Evolutionary conservation across 2,888 invertebrate species (phyloP).

Genomic region (Chrysotoxum bicinctum): DNA sequence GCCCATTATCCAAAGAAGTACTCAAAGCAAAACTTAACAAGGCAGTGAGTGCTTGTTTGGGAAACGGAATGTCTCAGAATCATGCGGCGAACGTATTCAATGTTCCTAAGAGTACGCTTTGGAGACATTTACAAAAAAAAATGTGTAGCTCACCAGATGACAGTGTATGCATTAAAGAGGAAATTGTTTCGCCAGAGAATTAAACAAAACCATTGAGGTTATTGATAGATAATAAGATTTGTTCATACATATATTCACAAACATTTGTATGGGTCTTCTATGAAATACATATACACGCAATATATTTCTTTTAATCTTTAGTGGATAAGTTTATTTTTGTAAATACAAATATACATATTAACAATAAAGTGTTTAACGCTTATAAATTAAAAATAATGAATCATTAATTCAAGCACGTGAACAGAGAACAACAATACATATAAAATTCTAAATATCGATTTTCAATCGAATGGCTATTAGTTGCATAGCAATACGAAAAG

Average conservation of each 20-base stretch:
- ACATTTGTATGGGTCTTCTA: not conserved
- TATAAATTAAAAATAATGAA: not conserved
- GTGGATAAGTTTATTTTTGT: not conserved
- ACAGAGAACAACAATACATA: no score
- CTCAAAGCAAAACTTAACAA: slow-evolving; percentile 79
- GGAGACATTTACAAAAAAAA: slow-evolving; percentile 80
- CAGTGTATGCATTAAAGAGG: slow-evolving; percentile 74
- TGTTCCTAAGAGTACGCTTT: slow-evolving; percentile 81
- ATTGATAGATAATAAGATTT: not conserved
- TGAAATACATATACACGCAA: not conserved
- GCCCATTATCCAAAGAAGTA: slow-evolving; percentile 80
- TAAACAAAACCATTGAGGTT: not conserved
- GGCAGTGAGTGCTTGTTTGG: slow-evolving; percentile 79
- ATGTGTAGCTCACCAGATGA: slow-evolving; percentile 74
- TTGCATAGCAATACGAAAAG: no score
- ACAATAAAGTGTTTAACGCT: slow-evolving; percentile 15
- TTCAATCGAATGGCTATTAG: no score
- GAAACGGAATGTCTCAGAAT: slow-evolving; percentile 81
- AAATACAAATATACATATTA: not conserved
- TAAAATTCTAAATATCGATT: no score
- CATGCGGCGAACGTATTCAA: slow-evolving; percentile 81
- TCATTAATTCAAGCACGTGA: not conserved
- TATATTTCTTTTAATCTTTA: not conserved
- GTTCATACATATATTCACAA: no score
- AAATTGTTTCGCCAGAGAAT: slow-evolving; percentile 75